These are phyloP conservation scores for Rambutsinella grinnellia DNA, from an alignment of 2,888 invertebrate genomes.

Conservation along the genomic window DNA sequence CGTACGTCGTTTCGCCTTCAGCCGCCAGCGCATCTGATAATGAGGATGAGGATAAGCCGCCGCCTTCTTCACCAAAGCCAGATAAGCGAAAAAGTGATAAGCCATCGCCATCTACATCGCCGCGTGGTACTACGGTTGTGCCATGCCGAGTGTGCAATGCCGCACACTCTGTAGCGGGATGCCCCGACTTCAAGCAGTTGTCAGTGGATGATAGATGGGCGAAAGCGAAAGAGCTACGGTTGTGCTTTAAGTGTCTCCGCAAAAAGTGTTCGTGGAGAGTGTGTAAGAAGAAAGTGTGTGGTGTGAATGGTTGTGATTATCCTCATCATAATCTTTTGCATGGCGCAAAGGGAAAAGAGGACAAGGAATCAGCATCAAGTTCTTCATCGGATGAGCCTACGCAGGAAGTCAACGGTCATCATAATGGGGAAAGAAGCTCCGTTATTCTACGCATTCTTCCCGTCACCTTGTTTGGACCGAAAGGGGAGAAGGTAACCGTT, in stretches of 20 bases:
- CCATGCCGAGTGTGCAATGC: not conserved
- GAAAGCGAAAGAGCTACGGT: not conserved
- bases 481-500: not conserved
- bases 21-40: not conserved
- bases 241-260: constrained; percentile 31
- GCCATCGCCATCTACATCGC: not conserved
- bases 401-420: not conserved
- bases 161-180: not conserved
- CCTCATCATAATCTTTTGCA: constrained; percentile 36
- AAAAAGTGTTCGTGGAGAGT: not conserved
- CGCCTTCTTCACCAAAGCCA: not conserved
- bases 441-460: constrained; percentile 26
- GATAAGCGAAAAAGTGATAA: not conserved
- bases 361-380: not conserved
- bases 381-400: not conserved
- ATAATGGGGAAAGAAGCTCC: not conserved
- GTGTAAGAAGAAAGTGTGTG: constrained; percentile 20
- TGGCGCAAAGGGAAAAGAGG: not conserved
- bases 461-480: constrained; percentile 24
- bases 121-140: too few relatives aligned
- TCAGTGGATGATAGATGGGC: constrained; percentile 2
- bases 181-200: constrained; percentile 4
- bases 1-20: not conserved
- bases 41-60: not conserved
- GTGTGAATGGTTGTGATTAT: constrained; percentile 13